Base-by-base conservation (phyloP, 2,888 invertebrate species). In the Smittia aterrima region DNA sequence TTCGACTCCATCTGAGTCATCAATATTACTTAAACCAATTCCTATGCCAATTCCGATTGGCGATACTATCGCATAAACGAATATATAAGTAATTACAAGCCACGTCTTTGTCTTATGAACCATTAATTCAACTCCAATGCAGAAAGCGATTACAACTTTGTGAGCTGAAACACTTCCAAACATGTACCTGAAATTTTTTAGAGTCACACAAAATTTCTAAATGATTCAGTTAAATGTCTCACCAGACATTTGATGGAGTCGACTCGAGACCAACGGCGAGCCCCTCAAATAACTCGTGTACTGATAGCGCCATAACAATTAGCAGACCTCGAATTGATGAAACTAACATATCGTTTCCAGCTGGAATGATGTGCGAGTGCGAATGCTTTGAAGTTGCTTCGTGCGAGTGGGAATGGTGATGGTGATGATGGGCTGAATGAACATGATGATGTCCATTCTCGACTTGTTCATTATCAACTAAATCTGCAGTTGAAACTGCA, bases 211-310 rank as follows among this genome's bases (percentile, higher is more conserved):
- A n/a, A n/a, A n/a, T n/a, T n/a, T n/a, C n/a, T n/a, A n/a, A n/a
- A n/a, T n/a, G n/a, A n/a, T n/a, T n/a, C n/a, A n/a, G n/a, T n/a
- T n/a, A n/a, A n/a, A n/a, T n/a, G n/a, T n/a, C n/a, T n/a, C n/a
- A n/a, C 86, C 89, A 90, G 6, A 90, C 89, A 20, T 85, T 86
- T 0, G 81, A 78, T 0, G 85, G 83, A 24, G 87, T 87, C 13
- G 86, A 84, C 80, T 93, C 92, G 74, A 93, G 82, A 0, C 93
- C 93, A 13, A 94, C 90, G 13, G 93, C 91, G 71, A 93, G 84
- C 20, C 93, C 95, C 84, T 95, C 94, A 79, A 95, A 93, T 0
- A 93, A 84, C 79, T 94, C 94, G 80, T 95, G 95, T 75, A 95
- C 88, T 11, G 93, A 93, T 22, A 95, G 84, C 0, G 94, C 95